Evolutionary conservation across 2,113 vertebrate genomes (phyloP).

Genomic region (Piaya cayana): DNA sequence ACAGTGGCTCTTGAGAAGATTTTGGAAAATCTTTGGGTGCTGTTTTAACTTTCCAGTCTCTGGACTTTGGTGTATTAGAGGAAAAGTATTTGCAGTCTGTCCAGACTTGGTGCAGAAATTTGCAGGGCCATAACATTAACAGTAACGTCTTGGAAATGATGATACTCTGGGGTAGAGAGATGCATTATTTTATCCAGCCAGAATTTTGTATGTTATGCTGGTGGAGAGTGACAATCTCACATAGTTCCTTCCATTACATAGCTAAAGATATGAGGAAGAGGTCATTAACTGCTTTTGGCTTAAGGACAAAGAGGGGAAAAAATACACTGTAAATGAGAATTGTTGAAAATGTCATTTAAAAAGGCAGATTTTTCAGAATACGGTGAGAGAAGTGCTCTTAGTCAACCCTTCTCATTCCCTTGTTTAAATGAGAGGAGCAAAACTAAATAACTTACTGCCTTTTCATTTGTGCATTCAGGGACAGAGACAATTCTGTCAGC

Average conservation of each 20-base stretch:
- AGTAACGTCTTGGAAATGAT: background rate
- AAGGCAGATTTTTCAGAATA: background rate
- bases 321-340: background rate
- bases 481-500: background rate
- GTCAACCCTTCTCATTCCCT: background rate
- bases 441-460: background rate
- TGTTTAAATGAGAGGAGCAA: background rate
- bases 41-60: background rate
- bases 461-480: background rate
- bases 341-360: background rate
- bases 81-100: background rate
- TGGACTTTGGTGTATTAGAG: background rate
- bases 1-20: background rate
- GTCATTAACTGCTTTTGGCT: background rate
- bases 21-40: background rate
- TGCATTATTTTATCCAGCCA: background rate
- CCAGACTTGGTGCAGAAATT: background rate
- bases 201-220: background rate
- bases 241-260: background rate
- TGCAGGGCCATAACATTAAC: background rate
- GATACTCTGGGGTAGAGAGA: background rate
- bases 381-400: rapidly evolving
- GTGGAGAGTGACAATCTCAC: background rate
- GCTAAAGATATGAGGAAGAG: background rate
- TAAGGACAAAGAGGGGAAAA: background rate